Evolutionary conservation across 2,888 invertebrate species (phyloP).

Genomic region (Augochlorella aurata): DNA sequence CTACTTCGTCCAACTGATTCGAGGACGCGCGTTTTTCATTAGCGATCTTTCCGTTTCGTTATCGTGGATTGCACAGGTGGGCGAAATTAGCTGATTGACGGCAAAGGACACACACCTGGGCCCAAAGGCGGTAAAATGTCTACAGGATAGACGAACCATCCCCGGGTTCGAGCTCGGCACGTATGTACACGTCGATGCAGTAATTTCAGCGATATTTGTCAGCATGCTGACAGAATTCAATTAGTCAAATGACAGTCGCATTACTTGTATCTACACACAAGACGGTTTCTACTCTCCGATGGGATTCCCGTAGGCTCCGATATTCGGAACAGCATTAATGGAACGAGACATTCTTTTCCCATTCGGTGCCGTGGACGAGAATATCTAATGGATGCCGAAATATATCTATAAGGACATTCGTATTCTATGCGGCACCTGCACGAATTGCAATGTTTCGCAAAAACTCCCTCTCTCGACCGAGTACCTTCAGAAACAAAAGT

Average conservation of each 20-base stretch:
- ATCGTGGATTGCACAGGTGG: background rate
- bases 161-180: background rate
- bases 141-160: slow-evolving; percentile 11
- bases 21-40: no score
- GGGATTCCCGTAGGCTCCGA: background rate
- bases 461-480: no score
- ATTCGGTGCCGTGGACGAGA: background rate
- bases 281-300: background rate
- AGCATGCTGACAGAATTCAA: slow-evolving; percentile 57
- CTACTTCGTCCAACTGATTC: no score
- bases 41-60: background rate
- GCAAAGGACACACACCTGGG: background rate
- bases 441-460: no score
- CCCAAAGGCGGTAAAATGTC: background rate
- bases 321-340: background rate
- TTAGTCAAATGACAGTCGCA: slow-evolving; percentile 55
- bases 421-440: no score
- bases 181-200: slow-evolving; percentile 17
- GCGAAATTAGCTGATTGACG: background rate
- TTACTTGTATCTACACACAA: background rate
- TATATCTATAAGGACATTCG: no score
- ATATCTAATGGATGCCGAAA: background rate
- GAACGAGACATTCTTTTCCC: background rate
- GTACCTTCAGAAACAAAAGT: no score
- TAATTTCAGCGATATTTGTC: slow-evolving; percentile 48